Base-by-base conservation (phyloP, 2,797 vertebrate species). In the Menidia menidia region DNA sequence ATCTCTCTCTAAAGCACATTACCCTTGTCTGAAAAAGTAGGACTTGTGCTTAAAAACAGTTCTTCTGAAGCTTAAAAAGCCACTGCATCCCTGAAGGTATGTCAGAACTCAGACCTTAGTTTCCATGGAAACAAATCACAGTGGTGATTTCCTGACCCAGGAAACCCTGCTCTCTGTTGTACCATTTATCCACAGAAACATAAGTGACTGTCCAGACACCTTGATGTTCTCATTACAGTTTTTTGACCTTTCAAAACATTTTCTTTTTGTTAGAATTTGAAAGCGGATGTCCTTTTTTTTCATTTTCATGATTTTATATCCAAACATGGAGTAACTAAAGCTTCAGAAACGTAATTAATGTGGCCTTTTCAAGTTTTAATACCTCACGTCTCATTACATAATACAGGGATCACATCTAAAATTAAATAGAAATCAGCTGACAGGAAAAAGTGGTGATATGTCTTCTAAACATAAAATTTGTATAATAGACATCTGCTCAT, bases 81-180 rank as follows among this genome's bases (percentile, higher is more conserved):
- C 15, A 15, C 53, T n/a, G 58, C 42, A 55, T 33, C 60, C 60
- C n/a, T 32, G 11, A 59, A 51, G 64, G 52, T 16, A 48, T 45
- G 52, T 59, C 64, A 56, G 48, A 68, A 8, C 41, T 45, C 54
- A 72, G 50, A 73, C 63, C 64, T 70, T 52, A 60, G 82, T 86
- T 83, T 77, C 82, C 77, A 83, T 81, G 74, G 78, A 31, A 75
- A 87, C 80, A 60, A 56, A 65, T 78, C 52, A 2, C 60, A 77
- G 53, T 25, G 68, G 52, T 51, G 25, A 25, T 55, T 33, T 58
- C 60, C 59, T 73, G 68, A 80, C 60, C 78, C 62, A 19, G 80
- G 56, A 60, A 64, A 57, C 43, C 48, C 53, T 64, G 67, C 75
- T 63, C 54, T 43, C 73, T 42, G 16, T 13, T 48, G 35, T 4